Conservation (phyloP, 2,113 vertebrate species). For the Rhegmatorhina hoffmannsi region DNA sequence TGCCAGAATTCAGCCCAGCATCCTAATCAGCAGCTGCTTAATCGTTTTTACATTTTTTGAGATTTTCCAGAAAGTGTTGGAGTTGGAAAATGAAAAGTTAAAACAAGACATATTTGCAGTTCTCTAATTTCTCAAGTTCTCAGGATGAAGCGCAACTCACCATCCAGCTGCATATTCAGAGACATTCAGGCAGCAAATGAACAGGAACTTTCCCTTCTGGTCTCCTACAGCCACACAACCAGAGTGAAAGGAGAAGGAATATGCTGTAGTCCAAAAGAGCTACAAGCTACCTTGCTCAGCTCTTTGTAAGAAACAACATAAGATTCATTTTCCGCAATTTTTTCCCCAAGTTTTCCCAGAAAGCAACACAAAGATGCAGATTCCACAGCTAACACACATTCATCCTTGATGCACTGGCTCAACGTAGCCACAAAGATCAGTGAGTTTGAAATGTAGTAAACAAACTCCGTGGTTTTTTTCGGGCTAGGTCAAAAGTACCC, state of each 20-base stretch:
- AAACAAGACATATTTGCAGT: neutral
- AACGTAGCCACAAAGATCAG: neutral
- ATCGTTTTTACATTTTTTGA: neutral
- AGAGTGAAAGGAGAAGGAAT: neutral
- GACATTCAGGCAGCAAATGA: neutral
- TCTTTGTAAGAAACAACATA: neutral
- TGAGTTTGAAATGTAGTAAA: neutral
- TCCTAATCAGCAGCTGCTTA: neutral
- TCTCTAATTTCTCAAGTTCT: neutral
- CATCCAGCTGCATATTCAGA: neutral
- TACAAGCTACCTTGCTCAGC: neutral
- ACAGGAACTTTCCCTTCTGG: neutral
- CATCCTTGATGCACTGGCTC: neutral
- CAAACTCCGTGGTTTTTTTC: neutral
- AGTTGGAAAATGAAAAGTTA: neutral
- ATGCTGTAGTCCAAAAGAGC: neutral
- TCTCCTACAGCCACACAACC: neutral
- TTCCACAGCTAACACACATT: neutral
- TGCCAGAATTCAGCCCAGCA: slow-evolving; percentile 11
- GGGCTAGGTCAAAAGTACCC: neutral
- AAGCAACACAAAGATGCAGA: neutral
- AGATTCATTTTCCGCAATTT: neutral
- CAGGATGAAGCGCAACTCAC: neutral
- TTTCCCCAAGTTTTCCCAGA: neutral
- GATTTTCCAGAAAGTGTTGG: neutral